Evolutionary conservation across 1,140 invertebrate genomes (phyloP), one percentile per base, ranked within the genome.

Genomic region (Babylonia areolata): DNA sequence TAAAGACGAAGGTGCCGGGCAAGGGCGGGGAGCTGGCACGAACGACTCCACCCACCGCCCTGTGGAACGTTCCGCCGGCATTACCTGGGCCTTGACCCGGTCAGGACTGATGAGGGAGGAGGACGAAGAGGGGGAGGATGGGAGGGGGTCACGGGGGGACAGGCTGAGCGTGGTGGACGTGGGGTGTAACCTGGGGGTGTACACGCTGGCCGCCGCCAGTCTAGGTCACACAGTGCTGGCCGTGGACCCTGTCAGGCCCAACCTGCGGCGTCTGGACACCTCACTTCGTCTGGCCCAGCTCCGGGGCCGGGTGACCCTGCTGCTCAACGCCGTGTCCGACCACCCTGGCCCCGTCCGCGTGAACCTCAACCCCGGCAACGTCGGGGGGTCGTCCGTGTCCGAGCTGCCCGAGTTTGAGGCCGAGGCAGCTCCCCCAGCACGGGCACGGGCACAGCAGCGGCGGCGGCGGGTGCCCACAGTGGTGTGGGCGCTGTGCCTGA

Each of bases 131-230:
- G 33, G 80, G 33, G 54, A 81, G 6, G 46, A 12, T 33, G 78
- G 15, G n/a, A 40, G 39, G 15, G 78, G 28, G 23, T 37, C 39
- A 42, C 11, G 23, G 37, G 0, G 3, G 58, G 9, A 64, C 1
- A 69, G 20, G 23, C 17, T 83, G 31, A 88, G 85, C n/a, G 87
- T 94, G 12, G 84, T 94, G 40, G 93, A 94, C 84, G 46, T 94
- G 35, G 93, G 93, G 1, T 92, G 91, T 54, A 93, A 93, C 86
- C 88, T 93, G 31, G 93, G 93, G 37, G 91, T 90, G 39, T 93
- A 90, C 84, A 90, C 90, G 20, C 77, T 94, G 17, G 86, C 89
- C 35, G 91, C 89, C 11, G 91, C 91, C 17, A 91, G 88, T 46
- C 81, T 90, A 33, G 90, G 91, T n/a, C 88, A 89, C 37, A 75